Base-by-base conservation (phyloP, 1,140 invertebrate genomes). In the Eufriesea mexicana region DNA sequence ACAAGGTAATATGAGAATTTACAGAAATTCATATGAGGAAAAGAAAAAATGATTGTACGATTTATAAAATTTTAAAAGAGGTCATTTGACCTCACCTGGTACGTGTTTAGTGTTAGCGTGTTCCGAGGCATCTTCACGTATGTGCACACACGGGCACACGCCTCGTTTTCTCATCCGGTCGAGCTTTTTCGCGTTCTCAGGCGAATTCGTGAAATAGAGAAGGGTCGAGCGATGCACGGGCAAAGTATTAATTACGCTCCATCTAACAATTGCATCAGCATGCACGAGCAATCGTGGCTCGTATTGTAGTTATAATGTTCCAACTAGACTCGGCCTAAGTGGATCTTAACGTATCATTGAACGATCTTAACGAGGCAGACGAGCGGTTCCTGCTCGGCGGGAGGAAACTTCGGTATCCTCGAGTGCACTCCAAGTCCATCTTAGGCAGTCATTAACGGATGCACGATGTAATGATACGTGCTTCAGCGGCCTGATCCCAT, bases 401-500 rank as follows among this genome's bases (percentile, higher is more conserved):
- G 67, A 62, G 67, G 82, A 74, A 87, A 87, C 74, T 87, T 87
- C 54, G 74, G 62, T 64, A 79, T 86, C 72, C 85, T 87, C 85
- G 74, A 84, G 86, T 62, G 71, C 82, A 77, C 75, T 74, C 47
- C 62, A 86, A 87, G 85, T 73, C 70, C 82, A 86, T 73, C 85
- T 87, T 87, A 86, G 86, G 70, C 85, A 72, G 64, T 83, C 86
- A 86, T 87, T 87, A 87, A 76, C 77, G 74, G 86, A 84, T 84
- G 76, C 80, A 51, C 64, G 8, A 49, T 35, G 67, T 83, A 79
- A 79, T 75, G 79, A 81, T 81, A 81, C 79, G 79, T 81, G 61
- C 72, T 76, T 57, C 61, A 67, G 42, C 55, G 14, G 42, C 23
- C 25, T 75, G 79, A 67, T 67, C 73, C 45, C n/a, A 59, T 74